These are phyloP conservation scores for Passer domesticus DNA, from an alignment of 2,113 vertebrate genomes.

Conservation along the genomic window DNA sequence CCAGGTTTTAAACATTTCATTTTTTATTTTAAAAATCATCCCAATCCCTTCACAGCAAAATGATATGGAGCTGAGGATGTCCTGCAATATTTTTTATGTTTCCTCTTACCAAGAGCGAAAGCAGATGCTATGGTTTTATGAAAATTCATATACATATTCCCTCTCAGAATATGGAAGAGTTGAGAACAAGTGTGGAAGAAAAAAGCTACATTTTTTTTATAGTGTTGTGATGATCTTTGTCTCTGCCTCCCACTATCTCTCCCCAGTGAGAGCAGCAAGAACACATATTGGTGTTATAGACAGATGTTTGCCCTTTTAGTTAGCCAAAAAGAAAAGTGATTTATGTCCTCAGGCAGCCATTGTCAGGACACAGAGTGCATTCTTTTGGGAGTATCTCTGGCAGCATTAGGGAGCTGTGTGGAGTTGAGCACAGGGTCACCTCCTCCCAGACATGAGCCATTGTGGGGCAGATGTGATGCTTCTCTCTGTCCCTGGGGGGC, in stretches of 20 bases:
- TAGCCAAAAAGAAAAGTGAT: not conserved
- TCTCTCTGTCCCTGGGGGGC: not conserved
- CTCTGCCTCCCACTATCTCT: not conserved
- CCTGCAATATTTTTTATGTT: not conserved
- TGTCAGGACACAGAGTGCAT: not conserved
- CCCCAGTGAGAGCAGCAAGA: not conserved
- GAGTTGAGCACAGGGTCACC: not conserved
- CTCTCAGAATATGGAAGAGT: not conserved
- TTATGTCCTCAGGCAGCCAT: not conserved
- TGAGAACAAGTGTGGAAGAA: not conserved
- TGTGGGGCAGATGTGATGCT: not conserved
- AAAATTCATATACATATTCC: not conserved
- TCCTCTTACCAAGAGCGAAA: not conserved
- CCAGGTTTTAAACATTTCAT: not conserved
- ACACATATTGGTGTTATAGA: not conserved
- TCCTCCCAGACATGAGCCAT: fast-evolving
- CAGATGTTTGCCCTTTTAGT: not conserved
- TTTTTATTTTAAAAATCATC: not conserved
- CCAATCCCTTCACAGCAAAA: not conserved
- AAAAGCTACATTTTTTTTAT: not conserved
- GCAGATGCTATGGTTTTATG: not conserved
- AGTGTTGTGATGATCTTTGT: not conserved
- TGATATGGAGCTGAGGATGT: not conserved
- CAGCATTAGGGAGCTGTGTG: fast-evolving
- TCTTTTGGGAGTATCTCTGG: not conserved